These are phyloP conservation scores for Hydrolagus colliei DNA, from an alignment of 2,797 vertebrate species.

Conservation along the genomic window DNA sequence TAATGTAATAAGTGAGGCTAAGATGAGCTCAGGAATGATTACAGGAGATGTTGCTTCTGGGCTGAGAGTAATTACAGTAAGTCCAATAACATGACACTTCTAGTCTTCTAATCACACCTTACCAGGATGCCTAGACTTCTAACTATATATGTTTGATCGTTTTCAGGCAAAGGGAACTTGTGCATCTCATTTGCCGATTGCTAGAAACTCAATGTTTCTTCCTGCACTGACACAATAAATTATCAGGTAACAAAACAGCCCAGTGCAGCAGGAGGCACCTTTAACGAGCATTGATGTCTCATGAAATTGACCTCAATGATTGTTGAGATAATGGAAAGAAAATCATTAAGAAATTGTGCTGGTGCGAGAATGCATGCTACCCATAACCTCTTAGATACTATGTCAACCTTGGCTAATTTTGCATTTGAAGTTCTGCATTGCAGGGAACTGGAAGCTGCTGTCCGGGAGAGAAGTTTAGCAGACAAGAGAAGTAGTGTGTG, in stretches of 20 bases:
- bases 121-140: background rate
- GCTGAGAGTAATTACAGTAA: background rate
- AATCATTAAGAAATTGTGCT: background rate
- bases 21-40: background rate
- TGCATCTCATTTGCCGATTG: background rate
- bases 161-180: background rate
- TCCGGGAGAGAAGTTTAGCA: background rate
- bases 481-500: background rate
- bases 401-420: background rate
- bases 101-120: background rate
- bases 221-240: background rate
- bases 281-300: no score
- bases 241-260: background rate
- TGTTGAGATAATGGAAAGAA: background rate
- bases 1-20: background rate
- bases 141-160: background rate
- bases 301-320: background rate
- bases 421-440: background rate
- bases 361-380: background rate
- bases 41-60: background rate
- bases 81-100: background rate
- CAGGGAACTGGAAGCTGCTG: background rate
- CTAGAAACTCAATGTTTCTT: background rate
- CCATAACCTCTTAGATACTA: background rate
- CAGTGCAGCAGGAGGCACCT: background rate